These are phyloP conservation scores for Busseola fusca DNA, from an alignment of 2,888 invertebrate genomes.

Conservation along the genomic window DNA sequence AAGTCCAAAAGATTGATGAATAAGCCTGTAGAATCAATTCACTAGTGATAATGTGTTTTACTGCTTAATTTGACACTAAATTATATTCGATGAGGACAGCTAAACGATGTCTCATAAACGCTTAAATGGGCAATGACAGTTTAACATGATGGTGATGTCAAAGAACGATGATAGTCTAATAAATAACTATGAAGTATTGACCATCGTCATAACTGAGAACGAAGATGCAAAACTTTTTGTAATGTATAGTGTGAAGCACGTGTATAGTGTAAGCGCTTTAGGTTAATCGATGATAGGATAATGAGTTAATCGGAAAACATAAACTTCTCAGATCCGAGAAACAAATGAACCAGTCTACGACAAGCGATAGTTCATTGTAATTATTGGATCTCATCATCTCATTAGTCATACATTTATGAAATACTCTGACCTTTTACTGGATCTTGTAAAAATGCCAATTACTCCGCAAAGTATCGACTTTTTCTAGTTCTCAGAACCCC, in stretches of 20 bases:
- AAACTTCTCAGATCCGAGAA: background rate
- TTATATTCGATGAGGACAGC: slow-evolving; percentile 67
- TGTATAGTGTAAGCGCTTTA: too few species aligned
- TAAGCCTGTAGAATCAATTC: slow-evolving; percentile 83
- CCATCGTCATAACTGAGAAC: background rate
- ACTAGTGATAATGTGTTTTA: slow-evolving; percentile 82
- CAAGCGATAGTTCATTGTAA: background rate
- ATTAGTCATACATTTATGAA: too few species aligned
- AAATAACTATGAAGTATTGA: too few species aligned
- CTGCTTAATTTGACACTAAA: slow-evolving; percentile 87
- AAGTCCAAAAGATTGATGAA: slow-evolving; percentile 86
- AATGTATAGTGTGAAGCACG: too few species aligned
- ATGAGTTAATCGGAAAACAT: background rate
- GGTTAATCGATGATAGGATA: background rate
- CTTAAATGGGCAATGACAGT: too few species aligned
- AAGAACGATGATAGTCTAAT: background rate
- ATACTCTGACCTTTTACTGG: too few species aligned
- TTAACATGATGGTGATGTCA: background rate
- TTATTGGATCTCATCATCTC: background rate
- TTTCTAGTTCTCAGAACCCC: background rate
- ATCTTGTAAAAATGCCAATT: background rate
- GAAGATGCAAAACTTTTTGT: background rate
- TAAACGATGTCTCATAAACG: slow-evolving; percentile 63
- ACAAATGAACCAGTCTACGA: background rate
- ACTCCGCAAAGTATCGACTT: too few species aligned